Base-by-base conservation (phyloP, 1,140 invertebrate genomes). In the Drosophila gunungcola region DNA sequence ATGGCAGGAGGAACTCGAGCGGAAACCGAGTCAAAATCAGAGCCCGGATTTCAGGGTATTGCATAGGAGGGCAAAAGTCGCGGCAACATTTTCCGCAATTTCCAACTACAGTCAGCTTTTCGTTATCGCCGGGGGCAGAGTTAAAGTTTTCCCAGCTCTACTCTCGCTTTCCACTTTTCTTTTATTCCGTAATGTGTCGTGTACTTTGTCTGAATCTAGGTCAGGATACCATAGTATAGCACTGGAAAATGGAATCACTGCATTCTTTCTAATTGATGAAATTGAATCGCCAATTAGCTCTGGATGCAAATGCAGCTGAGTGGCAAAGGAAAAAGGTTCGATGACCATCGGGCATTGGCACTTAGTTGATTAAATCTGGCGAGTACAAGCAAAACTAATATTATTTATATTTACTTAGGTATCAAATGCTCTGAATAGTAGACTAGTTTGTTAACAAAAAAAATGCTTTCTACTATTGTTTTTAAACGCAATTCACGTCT, bases 271-370 rank as follows among this genome's bases (percentile, higher is more conserved):
- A 82, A 85, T 82, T 79, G 68, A 80, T 80, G 73, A 64, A 85
- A 81, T 78, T 68, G 73, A 64, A 85, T 82, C 78, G 83, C 64
- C 70, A 86, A 86, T 86, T 86, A 88, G 69, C 61, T 25, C 36
- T 67, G 13, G 42, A 52, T 57, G 60, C 46, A 63, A 73, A 82
- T 63, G 43, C 27, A 29, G 41, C 25, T n/a, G 34, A 73, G 29
- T 16, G 21, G 11, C 46, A 73, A 43, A 32, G 32, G 13, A 39
- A 63, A 41, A 34, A 34, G 34, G 32, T 16, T 39, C 11, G 16
- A 36, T 16, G 55, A 10, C 55, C 61, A 60, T 25, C 7, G 55
- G n/a, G 27, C 46, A 52, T 43, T 27, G 32, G 29, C 55, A 38
- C 53, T 73, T 61, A 53, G 46, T 73, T 61, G 55, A 72, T 72